These are phyloP conservation scores for Lagorchestes hirsutus DNA, from an alignment of 2,797 vertebrate genomes.

Conservation along the genomic window DNA sequence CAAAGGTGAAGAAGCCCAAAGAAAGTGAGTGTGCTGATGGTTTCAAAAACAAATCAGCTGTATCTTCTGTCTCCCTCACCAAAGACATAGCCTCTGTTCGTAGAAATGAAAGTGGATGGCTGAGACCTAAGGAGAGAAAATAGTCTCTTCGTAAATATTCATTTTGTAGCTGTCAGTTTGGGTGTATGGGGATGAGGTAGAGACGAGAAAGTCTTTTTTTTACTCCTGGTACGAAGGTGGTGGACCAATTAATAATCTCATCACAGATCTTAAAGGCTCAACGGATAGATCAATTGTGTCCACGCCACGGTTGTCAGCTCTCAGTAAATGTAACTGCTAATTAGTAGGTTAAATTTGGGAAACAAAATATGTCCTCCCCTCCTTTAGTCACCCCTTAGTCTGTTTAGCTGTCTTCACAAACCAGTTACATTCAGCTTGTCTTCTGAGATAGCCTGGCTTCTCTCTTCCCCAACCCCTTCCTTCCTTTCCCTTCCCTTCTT, in stretches of 20 bases:
- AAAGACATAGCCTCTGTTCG: constrained; percentile 19
- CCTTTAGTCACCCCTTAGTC: not conserved
- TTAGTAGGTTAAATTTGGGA: not conserved
- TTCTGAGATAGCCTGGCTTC: not conserved
- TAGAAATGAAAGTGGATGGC: constrained; percentile 39
- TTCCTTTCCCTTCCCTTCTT: constrained; percentile 14
- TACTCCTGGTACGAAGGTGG: not conserved
- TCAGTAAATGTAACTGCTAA: not conserved
- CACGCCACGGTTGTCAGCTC: not conserved
- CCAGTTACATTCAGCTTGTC: not conserved
- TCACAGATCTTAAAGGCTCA: not conserved
- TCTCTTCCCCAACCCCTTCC: not conserved
- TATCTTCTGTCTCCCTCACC: not conserved
- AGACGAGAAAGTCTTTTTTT: not conserved
- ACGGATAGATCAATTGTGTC: not conserved
- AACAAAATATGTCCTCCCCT: not conserved
- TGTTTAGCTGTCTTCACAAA: not conserved
- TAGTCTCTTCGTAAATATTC: constrained; percentile 5
- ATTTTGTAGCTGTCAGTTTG: not conserved
- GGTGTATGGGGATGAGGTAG: not conserved
- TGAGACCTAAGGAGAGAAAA: constrained; percentile 29
- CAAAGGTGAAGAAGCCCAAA: not conserved
- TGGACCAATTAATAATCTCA: not conserved
- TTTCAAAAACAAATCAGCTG: constrained; percentile 10
- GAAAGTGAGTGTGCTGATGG: not conserved